Evolutionary conservation across 2,113 vertebrate species (phyloP).

Genomic region (Tautogolabrus adspersus): DNA sequence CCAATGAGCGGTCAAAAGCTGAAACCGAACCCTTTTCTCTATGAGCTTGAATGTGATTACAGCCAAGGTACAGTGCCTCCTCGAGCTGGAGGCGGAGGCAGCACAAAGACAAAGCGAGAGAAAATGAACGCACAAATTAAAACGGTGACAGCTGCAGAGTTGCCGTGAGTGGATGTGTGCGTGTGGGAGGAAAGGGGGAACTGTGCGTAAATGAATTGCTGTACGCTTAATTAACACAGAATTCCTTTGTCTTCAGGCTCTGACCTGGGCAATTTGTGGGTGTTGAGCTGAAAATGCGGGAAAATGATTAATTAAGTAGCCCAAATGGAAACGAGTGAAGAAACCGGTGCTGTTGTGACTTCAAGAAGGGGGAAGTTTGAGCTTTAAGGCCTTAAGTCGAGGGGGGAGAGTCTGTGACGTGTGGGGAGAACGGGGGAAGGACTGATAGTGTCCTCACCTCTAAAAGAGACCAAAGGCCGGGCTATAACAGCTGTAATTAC

Average conservation of each 20-base stretch:
- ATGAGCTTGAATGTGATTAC: slow-evolving; percentile 24
- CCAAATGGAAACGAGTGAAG: slow-evolving; percentile 54
- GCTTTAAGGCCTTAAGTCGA: slow-evolving; percentile 15
- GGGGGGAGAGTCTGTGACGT: slow-evolving; percentile 11
- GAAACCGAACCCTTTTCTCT: slow-evolving; percentile 22
- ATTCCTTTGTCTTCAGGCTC: slow-evolving; percentile 78
- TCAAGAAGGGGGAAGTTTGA: not conserved
- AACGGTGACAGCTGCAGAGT: slow-evolving; percentile 46
- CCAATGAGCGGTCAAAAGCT: not conserved
- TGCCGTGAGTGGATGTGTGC: slow-evolving; percentile 27
- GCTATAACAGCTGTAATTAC: slow-evolving; percentile 69
- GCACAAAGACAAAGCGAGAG: slow-evolving; percentile 17
- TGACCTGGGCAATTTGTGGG: slow-evolving; percentile 75
- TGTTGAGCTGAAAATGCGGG: slow-evolving; percentile 67
- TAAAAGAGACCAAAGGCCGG: slow-evolving; percentile 67
- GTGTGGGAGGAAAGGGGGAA: slow-evolving; percentile 26
- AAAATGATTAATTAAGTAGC: slow-evolving; percentile 76
- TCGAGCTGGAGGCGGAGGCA: slow-evolving; percentile 1
- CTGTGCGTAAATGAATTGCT: slow-evolving; percentile 72
- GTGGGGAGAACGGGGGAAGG: slow-evolving; percentile 6
- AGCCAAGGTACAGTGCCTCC: slow-evolving; percentile 26
- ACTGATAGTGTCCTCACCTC: slow-evolving; percentile 58
- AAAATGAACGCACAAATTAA: slow-evolving; percentile 54
- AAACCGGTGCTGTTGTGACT: slow-evolving; percentile 36
- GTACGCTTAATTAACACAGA: slow-evolving; percentile 78